phyloP scores from a whole-genome alignment of 2,888 invertebrate genomes.

The Oasisia sp. region DNA sequence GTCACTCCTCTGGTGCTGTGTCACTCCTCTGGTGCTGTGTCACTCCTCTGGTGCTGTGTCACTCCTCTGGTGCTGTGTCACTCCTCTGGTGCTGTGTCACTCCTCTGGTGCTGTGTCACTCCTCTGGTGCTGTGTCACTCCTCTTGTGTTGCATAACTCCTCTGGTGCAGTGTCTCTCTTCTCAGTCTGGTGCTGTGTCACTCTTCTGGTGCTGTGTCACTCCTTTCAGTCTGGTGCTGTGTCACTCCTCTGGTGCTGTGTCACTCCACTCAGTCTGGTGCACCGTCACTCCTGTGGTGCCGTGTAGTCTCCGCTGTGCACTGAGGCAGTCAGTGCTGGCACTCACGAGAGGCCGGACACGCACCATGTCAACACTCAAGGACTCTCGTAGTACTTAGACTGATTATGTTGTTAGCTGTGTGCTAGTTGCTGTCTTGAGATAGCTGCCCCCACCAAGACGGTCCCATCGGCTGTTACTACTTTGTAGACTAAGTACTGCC shows the following conservation, averaged over 20 bases:
- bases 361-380: neutral
- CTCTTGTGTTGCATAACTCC: too few relatives aligned
- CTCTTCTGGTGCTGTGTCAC: too few relatives aligned
- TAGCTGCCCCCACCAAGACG: neutral
- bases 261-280: too few relatives aligned
- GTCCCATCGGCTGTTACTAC: neutral
- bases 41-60: neutral
- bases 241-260: too few relatives aligned
- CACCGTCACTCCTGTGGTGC: neutral
- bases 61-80: too few relatives aligned
- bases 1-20: neutral
- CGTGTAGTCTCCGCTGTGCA: neutral
- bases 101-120: too few relatives aligned
- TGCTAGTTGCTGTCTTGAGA: neutral
- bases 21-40: neutral
- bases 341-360: neutral
- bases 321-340: neutral
- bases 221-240: too few relatives aligned
- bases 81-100: too few relatives aligned
- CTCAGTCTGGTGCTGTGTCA: too few relatives aligned
- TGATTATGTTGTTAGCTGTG: slow-evolving; percentile 5
- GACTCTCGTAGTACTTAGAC: neutral
- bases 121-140: too few relatives aligned
- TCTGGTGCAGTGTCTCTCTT: too few relatives aligned
- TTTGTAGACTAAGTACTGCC: neutral